Conservation (phyloP, 2,113 vertebrate species). For the Calyptommatus sinebrachiatus region DNA sequence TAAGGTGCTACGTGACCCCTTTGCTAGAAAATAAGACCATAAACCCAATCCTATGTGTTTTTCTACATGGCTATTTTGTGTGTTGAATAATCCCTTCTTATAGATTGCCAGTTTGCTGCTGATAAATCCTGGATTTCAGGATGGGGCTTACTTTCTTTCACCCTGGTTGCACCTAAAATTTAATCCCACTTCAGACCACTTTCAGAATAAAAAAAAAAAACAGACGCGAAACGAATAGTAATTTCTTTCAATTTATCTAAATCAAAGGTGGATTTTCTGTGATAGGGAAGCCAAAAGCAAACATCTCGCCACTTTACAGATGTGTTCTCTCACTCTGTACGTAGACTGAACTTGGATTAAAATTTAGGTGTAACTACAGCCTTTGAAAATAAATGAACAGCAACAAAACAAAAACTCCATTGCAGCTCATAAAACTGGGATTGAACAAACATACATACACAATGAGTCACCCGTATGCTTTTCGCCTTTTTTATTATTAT, state of each 20-base stretch:
- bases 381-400: conserved; percentile 30
- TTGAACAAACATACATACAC: conserved; percentile 58
- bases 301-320: too few relatives aligned
- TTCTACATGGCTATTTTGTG: not conserved
- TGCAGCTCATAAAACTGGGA: conserved; percentile 63
- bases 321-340: too few relatives aligned
- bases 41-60: not conserved
- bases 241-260: too few relatives aligned
- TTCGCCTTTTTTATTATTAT: conserved; percentile 42
- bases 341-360: too few relatives aligned
- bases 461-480: conserved; percentile 18
- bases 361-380: too few relatives aligned
- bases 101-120: not conserved
- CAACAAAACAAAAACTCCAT: conserved; percentile 40
- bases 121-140: not conserved
- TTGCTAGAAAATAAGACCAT: not conserved
- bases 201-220: too few relatives aligned
- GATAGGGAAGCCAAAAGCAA: too few relatives aligned
- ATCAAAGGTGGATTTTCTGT: too few relatives aligned
- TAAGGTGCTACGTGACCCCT: too few relatives aligned
- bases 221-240: too few relatives aligned
- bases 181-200: too few relatives aligned
- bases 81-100: not conserved
- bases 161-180: too few relatives aligned
- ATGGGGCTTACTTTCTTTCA: not conserved